phyloP scores from a whole-genome alignment of 2,797 vertebrate genomes.

The Cynopterus sphinx region DNA sequence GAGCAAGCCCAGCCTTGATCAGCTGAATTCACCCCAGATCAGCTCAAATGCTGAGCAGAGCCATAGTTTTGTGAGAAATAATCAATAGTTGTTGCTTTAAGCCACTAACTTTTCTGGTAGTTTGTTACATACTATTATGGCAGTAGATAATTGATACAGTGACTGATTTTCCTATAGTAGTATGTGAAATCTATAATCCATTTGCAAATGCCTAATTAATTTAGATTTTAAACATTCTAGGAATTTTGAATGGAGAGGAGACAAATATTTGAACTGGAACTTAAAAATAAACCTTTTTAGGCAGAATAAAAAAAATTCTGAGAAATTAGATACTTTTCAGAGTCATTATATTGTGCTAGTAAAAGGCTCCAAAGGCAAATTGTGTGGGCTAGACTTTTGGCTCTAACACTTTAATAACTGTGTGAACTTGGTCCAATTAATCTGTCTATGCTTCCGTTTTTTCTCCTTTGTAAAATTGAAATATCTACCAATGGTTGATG shows the following conservation, averaged over 20 bases:
- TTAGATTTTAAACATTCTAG: slow-evolving; percentile 15
- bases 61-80: not conserved
- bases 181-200: not conserved
- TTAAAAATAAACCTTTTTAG: slow-evolving; percentile 22
- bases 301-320: not conserved
- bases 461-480: not conserved
- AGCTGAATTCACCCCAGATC: not conserved
- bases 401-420: not conserved
- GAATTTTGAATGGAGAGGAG: not conserved
- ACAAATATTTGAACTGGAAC: not conserved
- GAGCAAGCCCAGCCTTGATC: not conserved
- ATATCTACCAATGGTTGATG: not conserved
- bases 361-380: not conserved
- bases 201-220: not conserved
- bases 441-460: not conserved
- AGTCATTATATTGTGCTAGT: not conserved
- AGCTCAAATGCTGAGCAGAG: not conserved
- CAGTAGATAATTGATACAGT: not conserved
- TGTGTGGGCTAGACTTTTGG: not conserved
- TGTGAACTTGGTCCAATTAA: not conserved
- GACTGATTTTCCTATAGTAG: not conserved
- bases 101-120: not conserved
- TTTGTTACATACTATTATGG: not conserved
- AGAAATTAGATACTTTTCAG: slow-evolving; percentile 33
- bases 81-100: not conserved